Evolutionary conservation across 2,113 vertebrate species (phyloP).

Genomic region (Catharus minimus): DNA sequence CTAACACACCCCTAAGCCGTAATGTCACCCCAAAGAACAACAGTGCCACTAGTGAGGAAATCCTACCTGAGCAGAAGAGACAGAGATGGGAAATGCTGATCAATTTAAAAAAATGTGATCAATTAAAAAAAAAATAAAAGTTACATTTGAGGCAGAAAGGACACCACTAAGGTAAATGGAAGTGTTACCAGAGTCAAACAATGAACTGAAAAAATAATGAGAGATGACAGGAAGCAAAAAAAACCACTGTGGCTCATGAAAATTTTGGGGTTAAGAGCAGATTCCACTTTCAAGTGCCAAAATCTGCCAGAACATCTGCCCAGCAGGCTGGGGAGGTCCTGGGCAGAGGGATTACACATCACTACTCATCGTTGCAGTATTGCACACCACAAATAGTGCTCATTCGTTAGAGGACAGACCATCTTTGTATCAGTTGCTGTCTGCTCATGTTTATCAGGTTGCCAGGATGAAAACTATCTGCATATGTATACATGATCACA

Average conservation of each 20-base stretch:
- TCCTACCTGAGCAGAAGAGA: background rate
- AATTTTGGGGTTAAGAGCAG: background rate
- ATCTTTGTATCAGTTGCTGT: background rate
- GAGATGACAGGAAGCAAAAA: background rate
- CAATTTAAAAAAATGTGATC: accelerated
- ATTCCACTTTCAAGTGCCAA: background rate
- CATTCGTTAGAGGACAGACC: background rate
- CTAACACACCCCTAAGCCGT: background rate
- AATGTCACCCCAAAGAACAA: background rate
- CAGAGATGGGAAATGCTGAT: background rate
- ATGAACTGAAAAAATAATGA: background rate
- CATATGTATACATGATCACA: background rate
- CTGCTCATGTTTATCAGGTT: background rate
- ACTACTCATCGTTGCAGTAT: background rate
- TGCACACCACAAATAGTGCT: background rate
- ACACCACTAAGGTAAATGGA: background rate
- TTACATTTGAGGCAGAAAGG: background rate
- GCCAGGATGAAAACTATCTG: background rate
- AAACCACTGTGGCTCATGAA: background rate
- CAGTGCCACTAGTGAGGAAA: background rate
- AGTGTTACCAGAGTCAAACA: background rate
- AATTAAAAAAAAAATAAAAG: background rate
- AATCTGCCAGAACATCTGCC: background rate
- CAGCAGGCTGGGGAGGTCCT: background rate
- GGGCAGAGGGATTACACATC: background rate